Base-by-base conservation (phyloP, 2,888 invertebrate genomes). In the Lycocerus yunnanus region DNA sequence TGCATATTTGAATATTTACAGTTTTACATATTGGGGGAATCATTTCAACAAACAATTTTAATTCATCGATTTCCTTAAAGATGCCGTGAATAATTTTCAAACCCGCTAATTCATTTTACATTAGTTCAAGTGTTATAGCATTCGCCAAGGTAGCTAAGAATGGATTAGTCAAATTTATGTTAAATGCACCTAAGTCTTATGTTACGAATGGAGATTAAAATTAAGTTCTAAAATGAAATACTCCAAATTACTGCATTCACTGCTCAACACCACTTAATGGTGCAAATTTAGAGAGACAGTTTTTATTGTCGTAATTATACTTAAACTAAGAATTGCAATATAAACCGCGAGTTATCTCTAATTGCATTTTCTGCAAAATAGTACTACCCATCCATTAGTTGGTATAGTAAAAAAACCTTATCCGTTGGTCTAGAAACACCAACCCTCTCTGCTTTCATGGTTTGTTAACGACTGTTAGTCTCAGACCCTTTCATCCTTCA, bases 161-260 rank as follows among this genome's bases (percentile, higher is more conserved):
- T 14, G 69, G 73, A 73, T 73, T 73, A 73, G 73, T 73, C 73
- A 73, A 73, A 73, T 73, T 73, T 73, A 73, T 73, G 73, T 69
- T 68, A 73, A 73, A 73, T 69, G 69, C 73, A 73, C 73, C 69
- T 73, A 69, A 63, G 58, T 58, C 63, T 21, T 66, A 20, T 65
- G 65, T 68, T 68, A 68, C 66, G 72, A 67, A 68, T 58, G 58
- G 72, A 60, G 72, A 67, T 72, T 72, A 72, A 60, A 72, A 43
- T 67, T 68, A 72, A 72, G 72, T 68, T 43, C 67, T 18, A 63
- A 72, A 72, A 59, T 72, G 61, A 71, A 72, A 72, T 60, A 67
- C 67, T 66, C 20, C 13, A 72, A 68, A 63, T 20, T 63, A 14
- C 43, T 43, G 43, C 43, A 43, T 43, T n/a, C 8, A 43, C 43